Base-by-base conservation (phyloP, 2,888 invertebrate species). In the Chrysopilus asiliformis region DNA sequence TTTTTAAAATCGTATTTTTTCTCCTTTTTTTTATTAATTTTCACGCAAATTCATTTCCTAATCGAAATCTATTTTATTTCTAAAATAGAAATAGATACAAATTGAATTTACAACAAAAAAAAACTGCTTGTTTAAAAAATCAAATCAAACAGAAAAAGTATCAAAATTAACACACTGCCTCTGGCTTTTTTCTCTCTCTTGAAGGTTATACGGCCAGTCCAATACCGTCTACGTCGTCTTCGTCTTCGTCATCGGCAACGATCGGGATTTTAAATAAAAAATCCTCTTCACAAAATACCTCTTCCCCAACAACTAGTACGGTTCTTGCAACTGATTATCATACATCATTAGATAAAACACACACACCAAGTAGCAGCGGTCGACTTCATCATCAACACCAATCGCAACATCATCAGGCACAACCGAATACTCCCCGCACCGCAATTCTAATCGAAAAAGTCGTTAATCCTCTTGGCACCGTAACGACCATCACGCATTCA, bases 171-270 rank as follows among this genome's bases (percentile, higher is more conserved):
- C 48, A 47, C 68, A 75, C 75, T 77, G 82, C 81, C 82, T 79
- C 79, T 79, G 82, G 83, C 80, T 82, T 74, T 75, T 74, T 44
- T 54, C 53, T n/a, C n/a, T n/a, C n/a, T 74, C 77, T 76, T 72
- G 76, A 79, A 79, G 76, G 76, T 71, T 66, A 66, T 64, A 27
- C 64, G 48, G 56, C 58, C 48, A 59, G 60, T 52, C 60, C 61
- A 50, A 55, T 60, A 45, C 58, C 60, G 42, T 60, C 62, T 46
- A 52, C 61, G 57, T 60, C 62, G 58, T 53, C 56, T 42, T 48
- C 49, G 33, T 45, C 65, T 55, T 61, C 61, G 51, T 65, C 64
- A 47, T 70, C 78, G 56, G 70, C 70, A 55, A 50, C 38, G 50
- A 52, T 10, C n/a, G n/a, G n/a, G n/a, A n/a, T n/a, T n/a, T n/a